Percentiles rank a stretch among this genome's conserved stretches.
Conservation (phyloP, 2,888 invertebrate species). For the Parascotia fuliginaria region DNA sequence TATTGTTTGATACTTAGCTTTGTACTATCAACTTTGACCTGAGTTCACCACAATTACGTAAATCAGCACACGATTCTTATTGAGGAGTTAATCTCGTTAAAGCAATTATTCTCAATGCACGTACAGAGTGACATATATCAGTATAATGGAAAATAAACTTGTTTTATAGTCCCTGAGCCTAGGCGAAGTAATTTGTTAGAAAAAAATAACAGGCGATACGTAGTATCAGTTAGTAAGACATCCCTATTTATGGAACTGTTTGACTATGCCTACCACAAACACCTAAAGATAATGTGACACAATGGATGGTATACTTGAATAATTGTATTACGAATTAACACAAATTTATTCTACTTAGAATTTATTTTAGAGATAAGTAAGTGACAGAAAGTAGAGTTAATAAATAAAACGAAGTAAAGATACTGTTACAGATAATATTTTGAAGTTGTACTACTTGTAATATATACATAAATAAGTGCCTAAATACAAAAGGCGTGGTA, state of each 20-base stretch:
- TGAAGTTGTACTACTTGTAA: too few species aligned
- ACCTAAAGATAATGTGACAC: conserved; percentile 12
- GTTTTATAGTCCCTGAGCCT: conserved; percentile 17
- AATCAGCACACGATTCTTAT: conserved; percentile 31
- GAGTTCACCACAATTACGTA: conserved; percentile 32
- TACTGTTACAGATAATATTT: not conserved
- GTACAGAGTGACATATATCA: conserved; percentile 10
- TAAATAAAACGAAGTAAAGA: not conserved
- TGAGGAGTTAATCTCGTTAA: conserved; percentile 36
- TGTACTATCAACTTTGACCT: conserved; percentile 34
- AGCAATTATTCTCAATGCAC: conserved; percentile 36
- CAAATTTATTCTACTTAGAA: conserved; percentile 6
- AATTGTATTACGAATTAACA: conserved; percentile 4
- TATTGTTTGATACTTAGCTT: not conserved
- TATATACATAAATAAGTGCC: too few species aligned
- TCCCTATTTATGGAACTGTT: conserved; percentile 27
- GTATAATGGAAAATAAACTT: conserved; percentile 23
- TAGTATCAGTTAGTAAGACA: conserved; percentile 21
- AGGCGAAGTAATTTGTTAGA: conserved; percentile 19
- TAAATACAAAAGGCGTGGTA: too few species aligned
- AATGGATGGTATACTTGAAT: conserved; percentile 17
- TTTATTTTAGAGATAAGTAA: conserved; percentile 2
- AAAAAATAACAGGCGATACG: conserved; percentile 31
- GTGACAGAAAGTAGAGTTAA: not conserved
- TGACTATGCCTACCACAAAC: conserved; percentile 4